These are phyloP conservation scores for Eurypyga helias DNA, from an alignment of 2,113 vertebrate genomes.

Conservation along the genomic window DNA sequence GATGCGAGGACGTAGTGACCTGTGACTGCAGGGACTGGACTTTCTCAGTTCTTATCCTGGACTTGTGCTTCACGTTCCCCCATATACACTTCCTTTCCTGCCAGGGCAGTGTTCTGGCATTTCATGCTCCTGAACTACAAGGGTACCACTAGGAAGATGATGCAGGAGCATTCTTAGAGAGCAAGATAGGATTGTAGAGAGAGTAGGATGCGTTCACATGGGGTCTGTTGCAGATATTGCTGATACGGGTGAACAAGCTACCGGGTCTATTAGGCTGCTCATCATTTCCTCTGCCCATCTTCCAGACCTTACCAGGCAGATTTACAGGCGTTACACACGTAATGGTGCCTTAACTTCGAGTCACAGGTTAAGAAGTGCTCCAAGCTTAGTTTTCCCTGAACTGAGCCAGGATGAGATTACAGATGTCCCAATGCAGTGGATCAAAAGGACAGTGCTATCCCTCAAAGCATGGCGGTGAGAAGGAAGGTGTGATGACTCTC, in stretches of 20 bases:
- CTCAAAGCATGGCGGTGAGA: neutral
- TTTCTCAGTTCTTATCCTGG: neutral
- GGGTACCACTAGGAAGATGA: neutral
- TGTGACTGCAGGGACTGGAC: neutral
- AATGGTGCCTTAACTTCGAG: neutral
- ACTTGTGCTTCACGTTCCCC: neutral
- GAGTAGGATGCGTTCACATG: neutral
- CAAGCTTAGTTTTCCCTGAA: neutral
- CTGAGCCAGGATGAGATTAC: neutral
- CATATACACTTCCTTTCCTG: neutral
- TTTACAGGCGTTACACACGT: neutral
- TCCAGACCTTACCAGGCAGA: neutral
- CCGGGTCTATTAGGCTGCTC: neutral
- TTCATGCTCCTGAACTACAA: neutral
- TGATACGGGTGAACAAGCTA: neutral
- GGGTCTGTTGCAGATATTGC: neutral
- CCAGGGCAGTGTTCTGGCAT: neutral
- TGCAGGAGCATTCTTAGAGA: neutral
- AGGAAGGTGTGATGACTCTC: neutral
- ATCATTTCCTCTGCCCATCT: neutral
- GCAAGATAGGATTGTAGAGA: accelerated
- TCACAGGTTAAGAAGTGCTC: neutral
- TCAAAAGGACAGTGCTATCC: neutral
- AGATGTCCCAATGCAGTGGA: neutral
- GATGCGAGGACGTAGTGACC: neutral